Conservation (phyloP, 2,888 invertebrate genomes). For the Bhutanitis thaidina region DNA sequence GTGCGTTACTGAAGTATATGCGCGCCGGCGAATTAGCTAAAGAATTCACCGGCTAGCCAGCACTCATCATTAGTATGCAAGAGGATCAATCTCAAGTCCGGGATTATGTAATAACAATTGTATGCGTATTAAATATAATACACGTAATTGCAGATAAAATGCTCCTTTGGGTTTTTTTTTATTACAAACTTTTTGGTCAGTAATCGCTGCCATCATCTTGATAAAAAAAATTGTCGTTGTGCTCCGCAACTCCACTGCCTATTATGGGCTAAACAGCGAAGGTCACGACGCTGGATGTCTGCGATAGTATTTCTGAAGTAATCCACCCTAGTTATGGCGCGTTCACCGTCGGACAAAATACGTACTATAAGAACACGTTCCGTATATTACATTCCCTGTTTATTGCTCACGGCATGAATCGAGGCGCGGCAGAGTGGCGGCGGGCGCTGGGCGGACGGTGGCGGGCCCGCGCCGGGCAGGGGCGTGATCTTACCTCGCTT, state of each 20-base stretch:
- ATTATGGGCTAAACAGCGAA: not conserved
- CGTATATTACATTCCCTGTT: constrained; percentile 1
- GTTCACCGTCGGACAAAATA: not conserved
- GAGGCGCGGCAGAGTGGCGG: not conserved
- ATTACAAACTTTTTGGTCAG: no score
- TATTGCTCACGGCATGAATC: not conserved
- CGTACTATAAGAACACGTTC: not conserved
- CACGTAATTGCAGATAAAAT: no score
- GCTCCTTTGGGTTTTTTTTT: no score
- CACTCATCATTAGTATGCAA: no score
- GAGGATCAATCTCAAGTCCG: no score
- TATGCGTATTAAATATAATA: no score
- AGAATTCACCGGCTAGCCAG: no score
- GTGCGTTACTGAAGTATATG: no score
- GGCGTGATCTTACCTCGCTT: no score
- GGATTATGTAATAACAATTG: no score
- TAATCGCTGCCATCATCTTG: not conserved
- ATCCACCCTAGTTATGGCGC: not conserved
- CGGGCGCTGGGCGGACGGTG: not conserved
- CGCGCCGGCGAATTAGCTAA: no score
- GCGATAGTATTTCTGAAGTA: not conserved
- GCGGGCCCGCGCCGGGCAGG: no score
- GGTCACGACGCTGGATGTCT: not conserved
- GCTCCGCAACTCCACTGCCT: not conserved
- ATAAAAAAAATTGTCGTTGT: not conserved